Evolutionary conservation across 2,888 invertebrate species (phyloP).

Genomic region (Agrochola circellaris): DNA sequence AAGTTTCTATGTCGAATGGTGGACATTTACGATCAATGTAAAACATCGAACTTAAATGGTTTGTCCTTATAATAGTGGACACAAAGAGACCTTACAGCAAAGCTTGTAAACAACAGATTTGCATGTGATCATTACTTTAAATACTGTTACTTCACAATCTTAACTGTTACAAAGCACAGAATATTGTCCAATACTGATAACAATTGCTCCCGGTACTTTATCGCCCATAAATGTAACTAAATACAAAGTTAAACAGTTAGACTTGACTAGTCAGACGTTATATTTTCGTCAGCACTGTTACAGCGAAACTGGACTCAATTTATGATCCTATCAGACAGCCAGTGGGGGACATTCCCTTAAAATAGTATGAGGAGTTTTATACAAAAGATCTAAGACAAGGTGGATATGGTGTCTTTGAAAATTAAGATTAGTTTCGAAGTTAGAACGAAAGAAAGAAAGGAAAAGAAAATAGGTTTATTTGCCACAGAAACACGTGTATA

Average conservation of each 20-base stretch:
- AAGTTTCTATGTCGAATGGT: conserved; percentile 1
- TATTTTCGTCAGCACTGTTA: conserved; percentile 57
- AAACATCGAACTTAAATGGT: conserved; percentile 1
- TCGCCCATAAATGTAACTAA: conserved; percentile 49
- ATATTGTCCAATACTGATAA: conserved; percentile 49
- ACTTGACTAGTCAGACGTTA: conserved; percentile 31
- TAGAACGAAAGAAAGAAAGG: too few relatives aligned
- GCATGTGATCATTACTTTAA: conserved; percentile 49
- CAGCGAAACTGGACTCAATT: conserved; percentile 48
- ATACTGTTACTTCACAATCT: conserved; percentile 41
- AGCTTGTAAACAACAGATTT: conserved; percentile 34
- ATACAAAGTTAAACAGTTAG: conserved; percentile 54
- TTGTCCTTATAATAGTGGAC: background rate
- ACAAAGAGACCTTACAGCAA: conserved; percentile 34
- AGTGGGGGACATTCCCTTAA: conserved; percentile 60
- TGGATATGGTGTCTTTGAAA: conserved; percentile 13
- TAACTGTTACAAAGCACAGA: conserved; percentile 23
- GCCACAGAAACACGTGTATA: too few relatives aligned
- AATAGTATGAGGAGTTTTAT: conserved; percentile 47
- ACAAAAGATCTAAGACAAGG: background rate
- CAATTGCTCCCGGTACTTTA: conserved; percentile 45
- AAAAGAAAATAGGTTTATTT: too few relatives aligned
- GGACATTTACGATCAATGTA: background rate
- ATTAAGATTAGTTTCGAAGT: background rate
- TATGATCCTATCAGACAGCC: conserved; percentile 55